phyloP scores from a whole-genome alignment of 2,888 invertebrate species.

The Drosophila austrosaltans region DNA sequence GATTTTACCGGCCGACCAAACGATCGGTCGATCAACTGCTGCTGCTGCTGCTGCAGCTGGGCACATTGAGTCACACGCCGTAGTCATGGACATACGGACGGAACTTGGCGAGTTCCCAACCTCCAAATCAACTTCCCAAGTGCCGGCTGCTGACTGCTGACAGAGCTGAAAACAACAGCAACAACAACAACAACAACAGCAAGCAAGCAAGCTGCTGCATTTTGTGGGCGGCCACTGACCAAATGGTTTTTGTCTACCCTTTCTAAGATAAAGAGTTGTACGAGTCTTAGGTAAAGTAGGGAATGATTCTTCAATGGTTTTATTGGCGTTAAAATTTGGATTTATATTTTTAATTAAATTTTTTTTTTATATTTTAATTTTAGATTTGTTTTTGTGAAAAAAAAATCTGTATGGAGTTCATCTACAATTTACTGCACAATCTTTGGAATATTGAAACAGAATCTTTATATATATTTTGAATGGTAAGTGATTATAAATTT shows the following conservation, averaged over 20 bases:
- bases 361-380: too few relatives aligned
- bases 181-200: constrained; percentile 12
- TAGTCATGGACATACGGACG: constrained; percentile 32
- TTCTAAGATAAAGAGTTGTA: constrained; percentile 21
- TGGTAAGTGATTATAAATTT: too few relatives aligned
- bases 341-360: too few relatives aligned
- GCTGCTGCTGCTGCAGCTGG: constrained; percentile 55
- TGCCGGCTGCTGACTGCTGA: constrained; percentile 51
- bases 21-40: constrained; percentile 70
- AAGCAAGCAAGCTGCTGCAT: constrained; percentile 15
- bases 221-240: constrained; percentile 74
- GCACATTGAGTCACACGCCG: constrained; percentile 72
- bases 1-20: constrained; percentile 59
- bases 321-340: too few relatives aligned
- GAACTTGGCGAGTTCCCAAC: constrained; percentile 55
- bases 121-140: constrained; percentile 43
- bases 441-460: too few relatives aligned
- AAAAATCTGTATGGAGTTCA: too few relatives aligned
- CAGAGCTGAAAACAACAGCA: constrained; percentile 41
- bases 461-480: too few relatives aligned
- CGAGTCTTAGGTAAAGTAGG: background rate
- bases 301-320: too few relatives aligned
- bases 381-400: too few relatives aligned
- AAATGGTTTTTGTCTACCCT: constrained; percentile 57
- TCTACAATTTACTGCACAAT: too few relatives aligned